Percentiles rank a stretch among this genome's conserved stretches.
Conservation (phyloP, 2,113 vertebrate genomes). For the Ciconia boyciana region DNA sequence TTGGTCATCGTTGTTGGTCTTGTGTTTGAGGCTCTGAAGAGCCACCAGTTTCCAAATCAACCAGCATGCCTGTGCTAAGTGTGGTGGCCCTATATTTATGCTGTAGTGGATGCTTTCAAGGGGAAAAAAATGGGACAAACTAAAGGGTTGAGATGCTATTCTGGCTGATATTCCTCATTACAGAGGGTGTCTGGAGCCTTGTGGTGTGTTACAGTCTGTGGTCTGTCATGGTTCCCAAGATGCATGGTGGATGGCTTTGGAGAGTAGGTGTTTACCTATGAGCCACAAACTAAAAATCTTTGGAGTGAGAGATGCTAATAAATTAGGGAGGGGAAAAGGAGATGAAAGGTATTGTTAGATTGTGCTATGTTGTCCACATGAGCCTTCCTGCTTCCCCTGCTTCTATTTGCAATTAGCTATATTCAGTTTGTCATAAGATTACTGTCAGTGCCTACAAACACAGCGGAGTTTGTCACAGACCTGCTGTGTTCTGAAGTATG, state of each 20-base stretch:
- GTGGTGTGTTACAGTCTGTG: neutral
- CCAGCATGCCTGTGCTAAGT: rapidly evolving
- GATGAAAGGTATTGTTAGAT: neutral
- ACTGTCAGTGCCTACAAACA: neutral
- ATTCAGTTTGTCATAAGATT: neutral
- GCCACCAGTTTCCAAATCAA: neutral
- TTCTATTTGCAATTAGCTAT: neutral
- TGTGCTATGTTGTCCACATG: neutral
- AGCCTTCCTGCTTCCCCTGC: neutral
- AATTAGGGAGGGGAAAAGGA: neutral
- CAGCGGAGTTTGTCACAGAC: neutral
- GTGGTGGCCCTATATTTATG: neutral
- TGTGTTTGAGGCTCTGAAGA: neutral
- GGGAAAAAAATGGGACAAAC: neutral
- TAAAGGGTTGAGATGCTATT: neutral
- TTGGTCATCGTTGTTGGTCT: neutral
- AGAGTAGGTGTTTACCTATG: neutral
- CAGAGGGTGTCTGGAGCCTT: neutral
- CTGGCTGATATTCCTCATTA: neutral
- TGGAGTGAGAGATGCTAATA: neutral
- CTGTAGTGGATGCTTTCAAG: neutral
- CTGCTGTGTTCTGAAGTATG: neutral
- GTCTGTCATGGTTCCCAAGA: neutral
- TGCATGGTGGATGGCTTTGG: neutral
- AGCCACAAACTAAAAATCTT: neutral